These are phyloP conservation scores for Halesus radiatus DNA, from an alignment of 1,140 invertebrate species.

Conservation along the genomic window DNA sequence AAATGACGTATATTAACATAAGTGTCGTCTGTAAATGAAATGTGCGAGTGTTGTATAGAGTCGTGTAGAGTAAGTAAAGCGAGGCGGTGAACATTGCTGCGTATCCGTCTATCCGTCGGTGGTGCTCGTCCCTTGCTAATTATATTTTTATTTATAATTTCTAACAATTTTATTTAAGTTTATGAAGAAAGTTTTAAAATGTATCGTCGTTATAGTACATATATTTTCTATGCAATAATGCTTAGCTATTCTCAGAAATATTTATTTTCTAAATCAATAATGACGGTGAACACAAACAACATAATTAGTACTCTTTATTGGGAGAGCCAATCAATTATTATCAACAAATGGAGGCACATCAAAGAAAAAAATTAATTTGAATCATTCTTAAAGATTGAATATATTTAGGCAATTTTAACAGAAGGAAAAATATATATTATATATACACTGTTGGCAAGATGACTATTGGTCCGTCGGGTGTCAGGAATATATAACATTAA, in stretches of 20 bases:
- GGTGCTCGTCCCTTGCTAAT: constrained; percentile 21
- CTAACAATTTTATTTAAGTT: constrained; percentile 45
- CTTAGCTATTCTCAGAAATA: constrained; percentile 41
- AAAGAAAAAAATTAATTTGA: constrained; percentile 15
- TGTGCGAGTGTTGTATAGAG: constrained; percentile 56
- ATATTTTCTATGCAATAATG: constrained; percentile 45
- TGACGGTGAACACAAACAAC: constrained; percentile 24
- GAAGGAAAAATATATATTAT: not conserved
- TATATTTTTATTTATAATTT: constrained; percentile 47
- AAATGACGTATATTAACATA: constrained; percentile 49
- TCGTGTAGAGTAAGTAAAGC: constrained; percentile 40
- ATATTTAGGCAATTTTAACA: constrained; percentile 32
- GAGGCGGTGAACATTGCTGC: constrained; percentile 8
- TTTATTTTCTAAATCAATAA: constrained; percentile 44
- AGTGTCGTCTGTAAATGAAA: constrained; percentile 56
- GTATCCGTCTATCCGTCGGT: not conserved
- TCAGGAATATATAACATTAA: not conserved
- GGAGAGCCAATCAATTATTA: constrained; percentile 17
- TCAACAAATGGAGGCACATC: not conserved
- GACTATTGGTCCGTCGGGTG: not conserved
- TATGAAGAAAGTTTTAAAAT: constrained; percentile 35
- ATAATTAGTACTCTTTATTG: constrained; percentile 19
- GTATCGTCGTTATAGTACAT: constrained; percentile 43
- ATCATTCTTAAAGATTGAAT: not conserved
- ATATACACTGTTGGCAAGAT: constrained; percentile 1